phyloP scores from a whole-genome alignment of 1,140 invertebrate genomes.

The Drosophila auraria region DNA sequence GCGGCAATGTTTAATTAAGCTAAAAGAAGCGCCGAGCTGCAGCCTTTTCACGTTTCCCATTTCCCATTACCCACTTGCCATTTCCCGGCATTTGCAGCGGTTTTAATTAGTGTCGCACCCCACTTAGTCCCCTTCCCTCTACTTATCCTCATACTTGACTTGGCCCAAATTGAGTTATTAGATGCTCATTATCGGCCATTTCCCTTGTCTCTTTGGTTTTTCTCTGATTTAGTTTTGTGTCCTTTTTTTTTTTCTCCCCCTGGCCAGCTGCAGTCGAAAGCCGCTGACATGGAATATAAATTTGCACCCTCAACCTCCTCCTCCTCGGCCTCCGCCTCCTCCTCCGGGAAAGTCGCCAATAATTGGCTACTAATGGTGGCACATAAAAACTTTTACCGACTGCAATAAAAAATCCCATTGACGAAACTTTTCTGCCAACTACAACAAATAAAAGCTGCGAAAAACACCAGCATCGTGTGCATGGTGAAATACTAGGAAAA shows the following conservation, averaged over 20 bases:
- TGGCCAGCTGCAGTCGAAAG: slow-evolving; percentile 59
- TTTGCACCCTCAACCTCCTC: slow-evolving; percentile 29
- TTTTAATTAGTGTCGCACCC: slow-evolving; percentile 70
- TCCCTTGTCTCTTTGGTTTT: slow-evolving; percentile 16
- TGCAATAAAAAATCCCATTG: slow-evolving; percentile 75
- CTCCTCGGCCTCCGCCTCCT: background rate
- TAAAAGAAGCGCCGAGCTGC: slow-evolving; percentile 63
- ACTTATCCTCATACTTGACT: slow-evolving; percentile 43
- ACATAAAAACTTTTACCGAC: slow-evolving; percentile 75
- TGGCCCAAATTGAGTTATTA: slow-evolving; percentile 77
- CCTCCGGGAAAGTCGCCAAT: slow-evolving; percentile 70
- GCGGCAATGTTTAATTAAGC: slow-evolving; percentile 83
- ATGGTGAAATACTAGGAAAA: slow-evolving; percentile 15
- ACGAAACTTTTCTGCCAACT: slow-evolving; percentile 59
- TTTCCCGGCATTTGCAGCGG: slow-evolving; percentile 42
- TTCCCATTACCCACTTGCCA: slow-evolving; percentile 13
- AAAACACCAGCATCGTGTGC: slow-evolving; percentile 11
- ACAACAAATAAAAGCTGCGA: slow-evolving; percentile 47
- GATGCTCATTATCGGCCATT: slow-evolving; percentile 72
- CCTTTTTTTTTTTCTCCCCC: slow-evolving; percentile 27
- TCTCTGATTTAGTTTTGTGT: slow-evolving; percentile 1
- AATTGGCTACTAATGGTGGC: slow-evolving; percentile 80
- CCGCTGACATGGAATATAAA: slow-evolving; percentile 79
- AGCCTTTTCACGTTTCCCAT: slow-evolving; percentile 12
- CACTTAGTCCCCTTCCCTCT: background rate